Base-by-base conservation (phyloP, 1,140 invertebrate species). In the Zaprionus nigranus region DNA sequence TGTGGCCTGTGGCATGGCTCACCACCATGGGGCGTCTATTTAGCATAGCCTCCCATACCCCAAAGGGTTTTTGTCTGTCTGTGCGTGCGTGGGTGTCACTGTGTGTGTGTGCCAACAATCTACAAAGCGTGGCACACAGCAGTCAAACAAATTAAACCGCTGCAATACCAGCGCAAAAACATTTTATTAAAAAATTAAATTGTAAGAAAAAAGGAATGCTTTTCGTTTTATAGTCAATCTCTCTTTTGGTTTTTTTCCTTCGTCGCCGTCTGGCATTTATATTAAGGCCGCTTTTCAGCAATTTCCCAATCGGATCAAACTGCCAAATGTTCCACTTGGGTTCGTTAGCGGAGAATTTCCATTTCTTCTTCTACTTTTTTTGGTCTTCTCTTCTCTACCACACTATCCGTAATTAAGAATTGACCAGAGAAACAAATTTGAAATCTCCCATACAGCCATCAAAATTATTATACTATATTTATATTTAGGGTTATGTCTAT, bases 251-350 rank as follows among this genome's bases (percentile, higher is more conserved):
- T 12, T 17, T 17, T 63, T 49, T 64, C 20, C 51, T 51, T 36
- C 54, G 65, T 30, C 15, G 49, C 22, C 4, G 51, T 13, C 51
- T 65, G 34, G 76, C 73, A 73, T 76, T 73, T 73, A 77, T 76
- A 83, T 83, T 69, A 73, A 77, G 66, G 72, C 13, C n/a, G 65
- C 59, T 82, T 79, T 83, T 66, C 62, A 56, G 28, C 36, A 49
- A 53, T 67, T 82, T 75, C 79, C 58, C 56, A 49, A 17, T 38
- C 43, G 11, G 43, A 56, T 76, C 15, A 26, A 40, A 34, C 49
- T 24, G 22, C 15, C 73, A 64, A 70, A 63, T 75, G 74, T 70
- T 81, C 81, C 51, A 30, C 61, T 62, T 58, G 63, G 60, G 13
- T 68, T 62, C 59, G 43, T 40, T 38, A 49, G 49, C 59, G 59